Evolutionary conservation across 2,113 vertebrate species (phyloP).

Genomic region (Siniperca chuatsi): DNA sequence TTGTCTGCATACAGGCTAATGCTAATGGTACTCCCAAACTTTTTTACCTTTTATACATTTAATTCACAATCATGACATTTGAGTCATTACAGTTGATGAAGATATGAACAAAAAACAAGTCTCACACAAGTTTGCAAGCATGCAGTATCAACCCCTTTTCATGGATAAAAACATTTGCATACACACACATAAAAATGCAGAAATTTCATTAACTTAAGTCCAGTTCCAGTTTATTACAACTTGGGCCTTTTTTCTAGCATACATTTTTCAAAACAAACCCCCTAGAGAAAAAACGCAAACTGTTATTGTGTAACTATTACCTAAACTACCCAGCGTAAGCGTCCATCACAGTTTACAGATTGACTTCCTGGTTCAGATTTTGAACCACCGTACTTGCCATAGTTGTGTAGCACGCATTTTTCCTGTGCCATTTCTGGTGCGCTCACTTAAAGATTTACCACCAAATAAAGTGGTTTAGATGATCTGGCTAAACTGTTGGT

Average conservation of each 20-base stretch:
- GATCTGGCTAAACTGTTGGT: not conserved
- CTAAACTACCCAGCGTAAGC: not conserved
- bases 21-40: not conserved
- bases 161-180: not conserved
- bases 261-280: not conserved
- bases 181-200: not conserved
- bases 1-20: not conserved
- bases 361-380: not conserved
- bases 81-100: not conserved
- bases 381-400: not conserved
- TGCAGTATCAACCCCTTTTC: not conserved
- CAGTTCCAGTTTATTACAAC: not conserved
- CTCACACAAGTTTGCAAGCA: not conserved
- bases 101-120: not conserved
- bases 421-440: not conserved
- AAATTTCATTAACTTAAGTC: not conserved
- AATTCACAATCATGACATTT: not conserved
- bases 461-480: not conserved
- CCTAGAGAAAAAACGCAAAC: not conserved
- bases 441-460: not conserved
- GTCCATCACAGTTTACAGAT: not conserved
- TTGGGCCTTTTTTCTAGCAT: not conserved
- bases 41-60: not conserved
- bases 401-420: not conserved
- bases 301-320: not conserved